A percentile compares a stretch with the other conserved stretches of the same genome.
phyloP scores from a whole-genome alignment of 1,140 invertebrate genomes.

The Musca domestica region DNA sequence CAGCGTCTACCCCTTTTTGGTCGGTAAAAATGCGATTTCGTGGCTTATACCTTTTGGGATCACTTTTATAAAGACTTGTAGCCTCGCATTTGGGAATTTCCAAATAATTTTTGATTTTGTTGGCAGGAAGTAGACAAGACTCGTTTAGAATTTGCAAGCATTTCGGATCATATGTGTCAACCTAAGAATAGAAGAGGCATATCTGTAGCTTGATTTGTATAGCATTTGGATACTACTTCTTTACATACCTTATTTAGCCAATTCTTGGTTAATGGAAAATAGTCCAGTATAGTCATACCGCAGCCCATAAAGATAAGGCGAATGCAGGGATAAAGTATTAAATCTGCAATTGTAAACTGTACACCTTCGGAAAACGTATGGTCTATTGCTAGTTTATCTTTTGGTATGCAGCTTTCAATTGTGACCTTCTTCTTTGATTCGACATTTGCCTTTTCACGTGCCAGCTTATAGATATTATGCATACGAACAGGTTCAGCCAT shows the following conservation, averaged over 20 bases:
- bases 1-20: slow-evolving; percentile 70
- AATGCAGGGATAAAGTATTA: slow-evolving; percentile 75
- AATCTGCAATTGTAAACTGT: slow-evolving; percentile 78
- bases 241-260: slow-evolving; percentile 61
- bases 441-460: slow-evolving; percentile 54
- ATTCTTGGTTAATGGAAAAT: slow-evolving; percentile 64
- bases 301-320: slow-evolving; percentile 62
- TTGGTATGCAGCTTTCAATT: slow-evolving; percentile 54
- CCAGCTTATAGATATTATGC: slow-evolving; percentile 83
- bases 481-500: slow-evolving; percentile 79
- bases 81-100: slow-evolving; percentile 44
- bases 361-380: slow-evolving; percentile 83
- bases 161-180: slow-evolving; percentile 36
- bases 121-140: slow-evolving; percentile 30
- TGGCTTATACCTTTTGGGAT: slow-evolving; percentile 73
- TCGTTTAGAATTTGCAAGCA: slow-evolving; percentile 38
- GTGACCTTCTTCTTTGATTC: slow-evolving; percentile 36
- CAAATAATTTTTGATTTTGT: slow-evolving; percentile 8
- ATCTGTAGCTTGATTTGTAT: background rate
- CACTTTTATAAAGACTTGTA: slow-evolving; percentile 71
- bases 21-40: slow-evolving; percentile 71
- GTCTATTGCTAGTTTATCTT: slow-evolving; percentile 59
- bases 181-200: slow-evolving; percentile 28
- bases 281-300: slow-evolving; percentile 54
- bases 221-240: too few relatives aligned